Conservation (phyloP, 2,888 invertebrate genomes). For the Stenurella melanura region DNA sequence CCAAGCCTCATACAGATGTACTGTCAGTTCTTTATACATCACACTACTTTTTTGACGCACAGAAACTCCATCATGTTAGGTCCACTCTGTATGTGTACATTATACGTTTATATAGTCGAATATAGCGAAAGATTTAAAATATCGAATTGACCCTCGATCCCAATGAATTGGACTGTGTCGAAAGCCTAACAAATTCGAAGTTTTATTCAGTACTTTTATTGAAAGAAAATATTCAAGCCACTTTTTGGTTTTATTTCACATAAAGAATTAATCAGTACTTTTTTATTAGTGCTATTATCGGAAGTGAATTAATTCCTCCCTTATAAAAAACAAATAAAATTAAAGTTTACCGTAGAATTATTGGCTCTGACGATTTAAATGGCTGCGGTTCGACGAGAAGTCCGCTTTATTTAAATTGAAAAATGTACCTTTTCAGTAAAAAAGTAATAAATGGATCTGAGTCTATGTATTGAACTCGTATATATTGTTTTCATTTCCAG, state of each 20-base stretch:
- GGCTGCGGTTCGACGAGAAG: background rate
- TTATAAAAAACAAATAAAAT: conserved; percentile 1
- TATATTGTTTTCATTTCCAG: conserved; percentile 7
- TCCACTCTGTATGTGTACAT: no score
- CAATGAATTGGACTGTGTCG: background rate
- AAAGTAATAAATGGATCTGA: background rate
- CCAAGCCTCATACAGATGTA: no score
- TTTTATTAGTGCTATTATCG: background rate
- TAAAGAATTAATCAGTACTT: background rate
- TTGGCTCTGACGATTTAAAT: conserved; percentile 6
- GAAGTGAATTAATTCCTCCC: background rate
- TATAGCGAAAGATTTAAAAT: background rate
- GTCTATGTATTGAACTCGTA: background rate
- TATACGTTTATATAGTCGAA: no score
- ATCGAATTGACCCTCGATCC: background rate
- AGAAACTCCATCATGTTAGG: no score
- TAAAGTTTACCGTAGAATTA: background rate
- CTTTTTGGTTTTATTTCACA: background rate
- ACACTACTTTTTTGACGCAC: no score
- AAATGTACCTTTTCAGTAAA: background rate
- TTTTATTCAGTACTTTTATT: background rate
- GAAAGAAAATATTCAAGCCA: background rate
- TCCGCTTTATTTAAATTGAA: conserved; percentile 4
- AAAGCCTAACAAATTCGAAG: background rate
- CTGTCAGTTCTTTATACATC: no score